Base-by-base conservation (phyloP, 2,888 invertebrate genomes). In the Drosophila rellima region DNA sequence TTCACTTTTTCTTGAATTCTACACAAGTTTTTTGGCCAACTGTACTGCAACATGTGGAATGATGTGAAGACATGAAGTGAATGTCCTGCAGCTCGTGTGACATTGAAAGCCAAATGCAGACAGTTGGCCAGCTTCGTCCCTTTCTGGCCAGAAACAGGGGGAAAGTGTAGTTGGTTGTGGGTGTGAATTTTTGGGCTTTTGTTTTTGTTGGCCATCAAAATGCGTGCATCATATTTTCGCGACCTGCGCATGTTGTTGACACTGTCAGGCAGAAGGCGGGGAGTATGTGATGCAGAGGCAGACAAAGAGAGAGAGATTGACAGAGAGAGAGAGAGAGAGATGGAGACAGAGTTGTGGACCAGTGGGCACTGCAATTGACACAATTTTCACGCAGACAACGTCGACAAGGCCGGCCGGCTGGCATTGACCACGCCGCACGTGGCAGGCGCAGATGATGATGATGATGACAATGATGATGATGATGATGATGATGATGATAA, bases 181-280 rank as follows among this genome's bases (percentile, higher is more conserved):
- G 54, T 17, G 39, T 29, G 13, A 2, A 45, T 45, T 44, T 44
- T 15, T n/a, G 23, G 23, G 8, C 3, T 18, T 20, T 33, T 42
- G 39, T 20, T 29, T 40, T 40, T 59, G 37, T 23, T 40, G 15
- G 33, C 55, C 55, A 47, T 44, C 60, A 52, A 55, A 62, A 57
- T 66, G 57, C 81, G 82, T 84, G 71, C 72, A 56, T 68, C 66
- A 77, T 68, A 68, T 70, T 80, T 63, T 70, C 78, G 88, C 84
- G 78, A 83, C 69, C 81, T 80, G 84, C 82, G 74, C 78, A 78
- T 87, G 89, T 70, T 82, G 88, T 84, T 78, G 88, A 89, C 89
- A 87, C 68, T 67, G 85, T 47, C 78, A 57, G 37, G 20, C 13
- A 11, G 51, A 13, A 3, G 45, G 1, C 1, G 7, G 15, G 10